phyloP scores from a whole-genome alignment of 2,113 vertebrate genomes.

The Erythrocercus mccallii region DNA sequence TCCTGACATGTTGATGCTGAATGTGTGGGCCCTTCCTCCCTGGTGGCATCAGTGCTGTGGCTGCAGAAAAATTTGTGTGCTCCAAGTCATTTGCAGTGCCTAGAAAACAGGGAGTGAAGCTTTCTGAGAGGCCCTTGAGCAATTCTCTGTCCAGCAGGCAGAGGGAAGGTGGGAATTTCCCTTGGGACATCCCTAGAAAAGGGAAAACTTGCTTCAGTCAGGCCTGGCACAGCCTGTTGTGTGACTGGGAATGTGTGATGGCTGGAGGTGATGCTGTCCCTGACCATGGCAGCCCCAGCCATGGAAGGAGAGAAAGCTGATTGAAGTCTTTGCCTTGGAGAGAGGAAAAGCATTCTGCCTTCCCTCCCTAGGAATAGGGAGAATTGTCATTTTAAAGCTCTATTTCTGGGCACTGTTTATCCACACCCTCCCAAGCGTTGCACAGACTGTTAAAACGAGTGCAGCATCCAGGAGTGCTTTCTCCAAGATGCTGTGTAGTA shows the following conservation, averaged over 20 bases:
- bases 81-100: neutral
- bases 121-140: neutral
- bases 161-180: neutral
- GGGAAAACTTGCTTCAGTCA: neutral
- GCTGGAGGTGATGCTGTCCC: neutral
- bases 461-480: neutral
- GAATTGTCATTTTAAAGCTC: neutral
- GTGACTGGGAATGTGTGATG: neutral
- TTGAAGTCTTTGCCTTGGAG: neutral
- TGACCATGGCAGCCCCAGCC: neutral
- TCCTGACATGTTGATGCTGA: neutral
- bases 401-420: neutral
- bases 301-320: neutral
- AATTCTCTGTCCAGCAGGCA: neutral
- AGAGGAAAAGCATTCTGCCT: neutral
- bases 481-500: neutral
- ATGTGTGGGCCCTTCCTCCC: rapidly evolving
- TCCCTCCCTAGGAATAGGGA: neutral
- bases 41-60: rapidly evolving
- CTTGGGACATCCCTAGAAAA: neutral
- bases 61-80: neutral
- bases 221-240: neutral
- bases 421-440: neutral
- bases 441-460: neutral
- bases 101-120: neutral